Conservation (phyloP, 2,888 invertebrate genomes). For the Trichogramma dendrolimi region DNA sequence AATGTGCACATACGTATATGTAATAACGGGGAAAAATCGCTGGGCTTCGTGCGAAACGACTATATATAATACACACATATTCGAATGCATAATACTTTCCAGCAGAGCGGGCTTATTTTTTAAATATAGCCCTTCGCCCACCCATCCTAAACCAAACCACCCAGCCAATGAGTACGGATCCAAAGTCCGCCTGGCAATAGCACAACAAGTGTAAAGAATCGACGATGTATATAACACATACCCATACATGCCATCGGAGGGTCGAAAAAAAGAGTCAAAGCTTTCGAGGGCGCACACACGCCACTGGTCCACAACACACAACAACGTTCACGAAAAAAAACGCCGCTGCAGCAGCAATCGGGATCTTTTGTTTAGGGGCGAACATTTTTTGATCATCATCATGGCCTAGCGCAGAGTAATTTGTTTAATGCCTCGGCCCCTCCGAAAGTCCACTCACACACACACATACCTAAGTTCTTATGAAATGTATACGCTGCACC, state of each 20-base stretch:
- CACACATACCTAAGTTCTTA: too few species aligned
- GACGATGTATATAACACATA: too few species aligned
- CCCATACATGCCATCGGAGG: conserved; percentile 20
- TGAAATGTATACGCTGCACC: too few species aligned
- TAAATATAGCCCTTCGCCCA: conserved; percentile 47
- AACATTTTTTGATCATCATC: conserved; percentile 51
- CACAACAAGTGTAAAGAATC: conserved; percentile 17
- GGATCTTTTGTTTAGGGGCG: conserved; percentile 52
- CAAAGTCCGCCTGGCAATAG: conserved; percentile 2
- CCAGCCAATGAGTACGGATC: conserved; percentile 32
- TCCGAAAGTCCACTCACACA: too few species aligned
- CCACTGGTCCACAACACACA: conserved; percentile 42
- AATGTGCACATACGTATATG: too few species aligned
- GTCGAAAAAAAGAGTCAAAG: conserved; percentile 43
- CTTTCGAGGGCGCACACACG: conserved; percentile 41
- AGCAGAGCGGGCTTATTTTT: conserved; percentile 50
- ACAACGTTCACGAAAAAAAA: conserved; percentile 29
- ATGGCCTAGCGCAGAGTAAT: conserved; percentile 7
- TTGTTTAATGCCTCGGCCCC: too few species aligned
- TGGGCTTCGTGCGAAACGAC: too few species aligned
- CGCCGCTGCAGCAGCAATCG: conserved; percentile 36
- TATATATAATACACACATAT: too few species aligned
- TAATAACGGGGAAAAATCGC: too few species aligned
- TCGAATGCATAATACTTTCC: conserved; percentile 41
- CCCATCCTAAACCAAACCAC: conserved; percentile 13